Base-by-base conservation (phyloP, 2,797 vertebrate species). In the Carduelis carduelis region DNA sequence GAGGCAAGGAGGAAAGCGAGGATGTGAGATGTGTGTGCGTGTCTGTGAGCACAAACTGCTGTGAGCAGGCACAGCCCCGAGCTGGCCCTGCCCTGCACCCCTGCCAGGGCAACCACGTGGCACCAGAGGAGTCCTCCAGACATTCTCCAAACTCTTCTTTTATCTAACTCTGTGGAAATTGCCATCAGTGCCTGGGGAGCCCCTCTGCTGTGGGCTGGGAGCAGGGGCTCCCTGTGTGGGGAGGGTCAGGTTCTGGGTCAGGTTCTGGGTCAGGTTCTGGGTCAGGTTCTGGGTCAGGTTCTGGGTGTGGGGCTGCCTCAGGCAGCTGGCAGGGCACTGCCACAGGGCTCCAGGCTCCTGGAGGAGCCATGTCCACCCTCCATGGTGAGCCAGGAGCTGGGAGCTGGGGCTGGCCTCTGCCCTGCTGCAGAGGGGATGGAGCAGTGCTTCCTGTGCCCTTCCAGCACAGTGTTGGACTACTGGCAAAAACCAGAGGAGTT, bases 401-500 rank as follows among this genome's bases (percentile, higher is more conserved):
- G 35, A 82, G 14, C n/a, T 28, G 21, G 16, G 37, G 13, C 44
- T 60, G 46, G 23, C 20, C 49, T 60, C 53, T 30, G 19, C 16
- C 26, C 68, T 49, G 10, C 37, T 37, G 20, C 32, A 27, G 32
- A 87, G 26, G 6, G 20, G 30, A n/a, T 13, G 52, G 21, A 17
- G 11, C 30, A 13, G 11, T 8, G 32, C 7, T 23, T 39, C 9
- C 1, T 1, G 14, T 17, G 39, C 34, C 4, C 12, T 43, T 65
- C 43, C 43, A 55, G 9, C 1, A 0, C 1, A 0, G 28, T 0
- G 5, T 49, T 60, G 44, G 61, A 7, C 32, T 37, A 0, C 41
- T 72, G 49, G 35, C 28, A 74, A 41, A 41, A 56, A 23, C 18
- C 43, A 57, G 61, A 63, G 44, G 55, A 8, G 13, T 77, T 75